Percentiles rank a stretch among this genome's conserved stretches.
These are phyloP conservation scores for Sepioteuthis lessoniana DNA, from an alignment of 2,888 invertebrate genomes.

Conservation along the genomic window DNA sequence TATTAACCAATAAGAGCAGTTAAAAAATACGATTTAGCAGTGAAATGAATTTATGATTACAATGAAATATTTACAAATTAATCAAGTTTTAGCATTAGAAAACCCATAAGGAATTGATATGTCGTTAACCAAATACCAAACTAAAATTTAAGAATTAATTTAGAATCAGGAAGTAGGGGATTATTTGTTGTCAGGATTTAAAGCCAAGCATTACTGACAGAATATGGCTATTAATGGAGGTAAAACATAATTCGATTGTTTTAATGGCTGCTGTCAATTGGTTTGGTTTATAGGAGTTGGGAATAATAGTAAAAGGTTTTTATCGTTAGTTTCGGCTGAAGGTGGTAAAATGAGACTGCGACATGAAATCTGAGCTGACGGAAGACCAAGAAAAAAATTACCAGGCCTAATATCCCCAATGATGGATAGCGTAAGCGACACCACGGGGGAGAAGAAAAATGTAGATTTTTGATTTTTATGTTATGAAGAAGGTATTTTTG, in stretches of 20 bases:
- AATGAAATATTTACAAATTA: too few species aligned
- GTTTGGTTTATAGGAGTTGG: neutral
- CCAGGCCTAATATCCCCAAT: neutral
- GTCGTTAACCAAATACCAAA: too few species aligned
- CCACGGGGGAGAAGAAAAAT: neutral
- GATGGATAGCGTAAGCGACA: neutral
- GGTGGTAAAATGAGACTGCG: neutral
- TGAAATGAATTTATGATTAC: too few species aligned
- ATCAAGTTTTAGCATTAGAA: too few species aligned
- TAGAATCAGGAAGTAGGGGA: too few species aligned
- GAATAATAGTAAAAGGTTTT: neutral
- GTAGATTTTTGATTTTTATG: neutral
- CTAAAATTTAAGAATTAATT: too few species aligned
- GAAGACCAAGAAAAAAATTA: neutral
- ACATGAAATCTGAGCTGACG: neutral
- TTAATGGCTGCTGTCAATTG: neutral
- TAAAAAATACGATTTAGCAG: too few species aligned
- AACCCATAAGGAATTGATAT: too few species aligned
- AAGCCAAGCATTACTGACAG: neutral
- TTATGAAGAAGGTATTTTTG: neutral
- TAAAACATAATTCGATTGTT: neutral
- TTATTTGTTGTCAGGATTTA: too few species aligned
- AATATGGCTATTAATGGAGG: neutral
- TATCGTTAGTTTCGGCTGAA: neutral
- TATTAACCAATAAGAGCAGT: too few species aligned